Evolutionary conservation across 2,797 vertebrate species (phyloP).

Genomic region (Pseudomugil gertrudae): DNA sequence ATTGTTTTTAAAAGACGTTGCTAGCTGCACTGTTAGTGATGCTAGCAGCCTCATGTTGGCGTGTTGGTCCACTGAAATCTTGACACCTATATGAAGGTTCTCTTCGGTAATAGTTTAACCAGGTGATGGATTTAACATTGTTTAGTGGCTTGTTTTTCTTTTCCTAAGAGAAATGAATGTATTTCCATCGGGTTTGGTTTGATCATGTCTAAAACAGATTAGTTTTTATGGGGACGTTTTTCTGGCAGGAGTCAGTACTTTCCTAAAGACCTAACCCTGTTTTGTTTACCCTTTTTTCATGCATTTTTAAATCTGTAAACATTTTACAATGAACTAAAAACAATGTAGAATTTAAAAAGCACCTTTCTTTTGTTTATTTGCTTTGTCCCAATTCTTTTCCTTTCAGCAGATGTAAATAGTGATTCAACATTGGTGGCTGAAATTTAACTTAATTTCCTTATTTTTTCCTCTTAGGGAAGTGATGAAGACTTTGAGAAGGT

Average conservation of each 20-base stretch:
- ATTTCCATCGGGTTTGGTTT: background rate
- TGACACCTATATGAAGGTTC: too few relatives aligned
- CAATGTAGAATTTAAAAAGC: conserved; percentile 3
- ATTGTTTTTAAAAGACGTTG: background rate
- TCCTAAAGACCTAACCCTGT: background rate
- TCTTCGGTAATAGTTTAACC: background rate
- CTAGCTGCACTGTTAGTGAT: background rate
- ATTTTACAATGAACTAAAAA: background rate
- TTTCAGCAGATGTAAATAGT: background rate
- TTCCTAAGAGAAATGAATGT: background rate
- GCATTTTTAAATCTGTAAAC: too few relatives aligned
- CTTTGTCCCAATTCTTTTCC: background rate
- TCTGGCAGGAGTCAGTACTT: too few relatives aligned
- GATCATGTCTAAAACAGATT: background rate
- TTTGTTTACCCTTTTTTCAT: too few relatives aligned
- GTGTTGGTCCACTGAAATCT: background rate
- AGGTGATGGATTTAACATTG: background rate
- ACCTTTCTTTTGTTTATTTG: conserved; percentile 4
- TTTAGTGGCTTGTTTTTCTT: background rate
- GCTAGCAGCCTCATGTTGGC: background rate
- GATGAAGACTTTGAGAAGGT: conserved; percentile 94
- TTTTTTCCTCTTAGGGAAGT: conserved; percentile 79
- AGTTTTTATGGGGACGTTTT: too few relatives aligned
- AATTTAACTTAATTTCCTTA: conserved; percentile 11
- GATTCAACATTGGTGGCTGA: background rate